phyloP scores from a whole-genome alignment of 2,113 vertebrate species.

The Sakesphorus luctuosus region DNA sequence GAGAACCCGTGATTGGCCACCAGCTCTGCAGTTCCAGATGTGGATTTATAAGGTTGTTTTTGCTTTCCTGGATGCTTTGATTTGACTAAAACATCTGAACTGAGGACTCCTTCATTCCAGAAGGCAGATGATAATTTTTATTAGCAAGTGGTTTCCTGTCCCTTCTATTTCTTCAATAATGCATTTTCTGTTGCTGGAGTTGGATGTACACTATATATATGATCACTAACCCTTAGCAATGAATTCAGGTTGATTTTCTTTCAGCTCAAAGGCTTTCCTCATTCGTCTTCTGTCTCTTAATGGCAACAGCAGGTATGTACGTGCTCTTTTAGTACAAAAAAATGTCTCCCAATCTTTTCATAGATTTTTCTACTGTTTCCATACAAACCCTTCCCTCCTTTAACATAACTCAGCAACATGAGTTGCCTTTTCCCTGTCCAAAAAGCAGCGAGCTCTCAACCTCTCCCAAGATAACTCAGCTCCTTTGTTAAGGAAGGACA shows the following conservation, averaged over 20 bases:
- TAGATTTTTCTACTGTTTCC: background rate
- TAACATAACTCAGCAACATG: background rate
- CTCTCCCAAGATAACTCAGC: background rate
- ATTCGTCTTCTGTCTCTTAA: conserved; percentile 34
- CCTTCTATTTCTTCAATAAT: background rate
- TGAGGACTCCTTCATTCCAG: background rate
- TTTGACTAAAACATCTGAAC: background rate
- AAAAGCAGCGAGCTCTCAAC: background rate
- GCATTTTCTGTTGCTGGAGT: background rate
- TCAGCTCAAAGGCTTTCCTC: conserved; percentile 15
- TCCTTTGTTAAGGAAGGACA: conserved; percentile 25
- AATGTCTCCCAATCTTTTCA: background rate
- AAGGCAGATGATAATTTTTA: background rate
- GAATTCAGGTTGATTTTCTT: conserved; percentile 54
- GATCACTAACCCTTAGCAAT: background rate
- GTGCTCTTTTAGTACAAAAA: background rate
- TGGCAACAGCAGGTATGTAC: background rate
- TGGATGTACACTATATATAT: background rate
- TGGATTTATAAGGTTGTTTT: background rate
- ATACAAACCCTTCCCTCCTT: background rate
- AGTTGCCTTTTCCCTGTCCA: background rate
- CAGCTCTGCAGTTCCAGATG: background rate
- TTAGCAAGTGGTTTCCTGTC: conserved; percentile 19
- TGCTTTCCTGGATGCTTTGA: background rate
- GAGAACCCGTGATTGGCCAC: background rate